These are phyloP conservation scores for Nasonia oneida DNA, from an alignment of 2,888 invertebrate species.

Conservation along the genomic window DNA sequence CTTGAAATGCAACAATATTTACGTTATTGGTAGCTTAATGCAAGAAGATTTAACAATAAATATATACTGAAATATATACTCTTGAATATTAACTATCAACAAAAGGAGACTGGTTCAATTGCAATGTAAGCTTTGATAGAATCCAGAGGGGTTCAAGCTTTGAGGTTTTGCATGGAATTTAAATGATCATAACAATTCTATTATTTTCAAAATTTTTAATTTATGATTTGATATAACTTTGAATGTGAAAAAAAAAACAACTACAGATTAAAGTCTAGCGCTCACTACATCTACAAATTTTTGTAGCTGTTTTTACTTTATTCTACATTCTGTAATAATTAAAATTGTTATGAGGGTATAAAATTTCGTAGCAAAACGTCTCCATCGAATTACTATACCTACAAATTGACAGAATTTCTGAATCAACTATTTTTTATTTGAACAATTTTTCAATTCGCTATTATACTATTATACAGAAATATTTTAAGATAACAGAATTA, in stretches of 20 bases:
- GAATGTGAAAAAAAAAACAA: slow-evolving; percentile 30
- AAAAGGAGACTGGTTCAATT: slow-evolving; percentile 49
- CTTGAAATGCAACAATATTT: slow-evolving; percentile 41
- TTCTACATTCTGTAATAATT: neutral
- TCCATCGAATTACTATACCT: slow-evolving; percentile 25
- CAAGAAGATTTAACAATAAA: slow-evolving; percentile 46
- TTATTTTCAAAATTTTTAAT: neutral
- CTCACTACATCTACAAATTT: slow-evolving; percentile 48
- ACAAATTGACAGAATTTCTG: slow-evolving; percentile 29
- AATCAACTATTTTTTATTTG: slow-evolving; percentile 14
- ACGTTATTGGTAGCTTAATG: slow-evolving; percentile 39
- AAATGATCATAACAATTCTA: neutral
- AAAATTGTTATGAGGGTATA: neutral
- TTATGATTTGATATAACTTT: neutral
- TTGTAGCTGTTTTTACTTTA: slow-evolving; percentile 20
- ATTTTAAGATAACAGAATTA: slow-evolving; percentile 41
- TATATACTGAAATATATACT: slow-evolving; percentile 22
- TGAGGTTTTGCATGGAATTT: slow-evolving; percentile 22
- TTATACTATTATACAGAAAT: slow-evolving; percentile 49
- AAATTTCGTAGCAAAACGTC: slow-evolving; percentile 32
- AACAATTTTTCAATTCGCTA: slow-evolving; percentile 17
- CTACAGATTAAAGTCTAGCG: slow-evolving; percentile 41
- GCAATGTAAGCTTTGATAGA: slow-evolving; percentile 39
- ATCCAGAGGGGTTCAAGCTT: slow-evolving; percentile 32
- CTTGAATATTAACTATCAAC: slow-evolving; percentile 22